phyloP scores from a whole-genome alignment of 2,888 invertebrate species.

The Zhuqinia jingwanae region DNA sequence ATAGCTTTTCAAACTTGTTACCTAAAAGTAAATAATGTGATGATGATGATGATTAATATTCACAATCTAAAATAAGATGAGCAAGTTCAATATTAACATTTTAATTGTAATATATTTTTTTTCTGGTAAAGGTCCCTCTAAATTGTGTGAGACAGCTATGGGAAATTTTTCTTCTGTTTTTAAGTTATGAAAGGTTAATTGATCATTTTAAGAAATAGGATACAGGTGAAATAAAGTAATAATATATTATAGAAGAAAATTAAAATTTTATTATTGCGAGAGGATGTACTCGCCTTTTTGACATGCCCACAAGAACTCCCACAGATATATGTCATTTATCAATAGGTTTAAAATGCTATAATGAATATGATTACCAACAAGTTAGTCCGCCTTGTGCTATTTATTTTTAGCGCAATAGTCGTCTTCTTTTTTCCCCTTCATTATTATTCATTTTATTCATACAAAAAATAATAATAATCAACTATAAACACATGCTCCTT shows the following conservation, averaged over 20 bases:
- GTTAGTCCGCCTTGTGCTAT: neutral
- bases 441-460: neutral
- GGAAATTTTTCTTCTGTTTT: neutral
- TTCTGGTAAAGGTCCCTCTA: neutral
- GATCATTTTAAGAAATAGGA: neutral
- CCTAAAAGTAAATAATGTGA: neutral
- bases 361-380: neutral
- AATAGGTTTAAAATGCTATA: too few relatives aligned
- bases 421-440: too few relatives aligned
- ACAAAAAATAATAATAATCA: neutral
- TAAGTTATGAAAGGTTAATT: slow-evolving; percentile 1
- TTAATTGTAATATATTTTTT: slow-evolving; percentile 16
- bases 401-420: neutral
- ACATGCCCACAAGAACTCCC: too few relatives aligned
- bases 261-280: too few relatives aligned
- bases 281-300: too few relatives aligned
- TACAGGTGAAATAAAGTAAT: too few relatives aligned
- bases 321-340: too few relatives aligned
- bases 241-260: too few relatives aligned
- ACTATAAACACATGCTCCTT: neutral
- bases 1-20: neutral
- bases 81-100: slow-evolving; percentile 12
- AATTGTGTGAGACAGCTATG: too few relatives aligned
- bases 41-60: neutral
- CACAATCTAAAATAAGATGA: neutral